phyloP scores from a whole-genome alignment of 2,888 invertebrate genomes.

The Anticlea derivata region DNA sequence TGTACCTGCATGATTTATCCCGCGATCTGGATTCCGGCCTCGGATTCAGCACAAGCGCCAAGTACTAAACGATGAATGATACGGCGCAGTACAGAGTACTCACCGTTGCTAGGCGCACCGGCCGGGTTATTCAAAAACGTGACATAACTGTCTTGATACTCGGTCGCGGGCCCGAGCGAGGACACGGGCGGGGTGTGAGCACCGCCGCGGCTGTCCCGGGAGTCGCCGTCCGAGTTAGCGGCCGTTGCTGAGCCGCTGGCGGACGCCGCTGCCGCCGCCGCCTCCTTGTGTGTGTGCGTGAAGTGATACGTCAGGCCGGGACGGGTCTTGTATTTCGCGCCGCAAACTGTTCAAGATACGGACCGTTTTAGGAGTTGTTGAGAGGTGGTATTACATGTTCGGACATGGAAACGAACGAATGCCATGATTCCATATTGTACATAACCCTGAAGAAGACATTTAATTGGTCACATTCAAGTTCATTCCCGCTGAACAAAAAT shows the following conservation, averaged over 20 bases:
- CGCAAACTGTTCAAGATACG: constrained; percentile 88
- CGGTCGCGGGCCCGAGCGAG: constrained; percentile 62
- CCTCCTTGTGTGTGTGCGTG: constrained; percentile 93
- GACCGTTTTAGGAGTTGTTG: not conserved
- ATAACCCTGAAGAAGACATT: too few species aligned
- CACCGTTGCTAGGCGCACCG: constrained; percentile 41
- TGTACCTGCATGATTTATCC: not conserved
- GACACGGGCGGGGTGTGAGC: constrained; percentile 85
- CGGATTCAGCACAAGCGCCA: not conserved
- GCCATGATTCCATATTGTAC: too few species aligned
- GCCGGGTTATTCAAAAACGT: constrained; percentile 86
- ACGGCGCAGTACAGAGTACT: constrained; percentile 28
- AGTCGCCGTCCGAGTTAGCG: constrained; percentile 61
- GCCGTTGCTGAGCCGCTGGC: constrained; percentile 46
- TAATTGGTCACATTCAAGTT: too few species aligned
- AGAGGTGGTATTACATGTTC: not conserved
- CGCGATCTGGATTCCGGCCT: not conserved
- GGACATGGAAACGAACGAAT: constrained; percentile 16
- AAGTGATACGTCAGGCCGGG: constrained; percentile 98
- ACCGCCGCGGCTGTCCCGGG: constrained; percentile 85
- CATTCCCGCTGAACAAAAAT: too few species aligned
- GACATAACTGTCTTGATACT: constrained; percentile 88
- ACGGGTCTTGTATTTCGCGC: constrained; percentile 97
- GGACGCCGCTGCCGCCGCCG: constrained; percentile 46
- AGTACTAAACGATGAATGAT: constrained; percentile 11